Conservation (phyloP, 2,888 invertebrate genomes). For the Myopa tessellatipennis region DNA sequence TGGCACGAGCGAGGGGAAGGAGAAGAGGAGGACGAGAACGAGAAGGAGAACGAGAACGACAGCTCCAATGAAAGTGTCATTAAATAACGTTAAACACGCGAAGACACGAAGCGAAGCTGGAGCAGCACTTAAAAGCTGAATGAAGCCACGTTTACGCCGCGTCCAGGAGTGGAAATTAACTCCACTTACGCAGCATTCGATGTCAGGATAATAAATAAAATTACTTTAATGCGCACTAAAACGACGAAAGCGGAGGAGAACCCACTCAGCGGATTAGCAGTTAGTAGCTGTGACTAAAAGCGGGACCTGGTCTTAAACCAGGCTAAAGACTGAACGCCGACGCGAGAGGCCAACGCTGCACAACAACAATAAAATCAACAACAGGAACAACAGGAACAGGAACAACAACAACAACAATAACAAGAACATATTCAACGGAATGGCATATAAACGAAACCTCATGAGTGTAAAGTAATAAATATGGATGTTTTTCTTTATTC, state of each 20-base stretch:
- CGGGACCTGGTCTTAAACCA: not conserved
- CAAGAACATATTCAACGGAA: not conserved
- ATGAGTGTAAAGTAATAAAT: no score
- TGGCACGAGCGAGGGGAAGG: not conserved
- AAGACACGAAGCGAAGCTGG: not conserved
- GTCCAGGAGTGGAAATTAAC: conserved; percentile 32
- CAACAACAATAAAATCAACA: not conserved
- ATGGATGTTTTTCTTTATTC: no score
- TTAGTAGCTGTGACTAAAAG: not conserved
- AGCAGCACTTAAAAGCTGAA: conserved; percentile 25
- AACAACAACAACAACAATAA: not conserved
- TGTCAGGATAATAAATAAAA: conserved; percentile 40
- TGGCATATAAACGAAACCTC: no score
- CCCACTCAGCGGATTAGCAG: not conserved
- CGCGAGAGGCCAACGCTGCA: not conserved
- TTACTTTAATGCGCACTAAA: conserved; percentile 37
- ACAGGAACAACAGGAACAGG: not conserved
- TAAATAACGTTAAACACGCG: not conserved
- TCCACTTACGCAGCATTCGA: conserved; percentile 32
- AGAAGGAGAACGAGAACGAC: not conserved
- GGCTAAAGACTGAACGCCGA: no score
- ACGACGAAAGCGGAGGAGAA: not conserved
- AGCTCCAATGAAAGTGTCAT: not conserved
- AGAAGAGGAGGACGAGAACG: not conserved
- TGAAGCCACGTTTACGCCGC: conserved; percentile 19